Base-by-base conservation (phyloP, 1,140 invertebrate species). In the Nasonia giraulti region DNA sequence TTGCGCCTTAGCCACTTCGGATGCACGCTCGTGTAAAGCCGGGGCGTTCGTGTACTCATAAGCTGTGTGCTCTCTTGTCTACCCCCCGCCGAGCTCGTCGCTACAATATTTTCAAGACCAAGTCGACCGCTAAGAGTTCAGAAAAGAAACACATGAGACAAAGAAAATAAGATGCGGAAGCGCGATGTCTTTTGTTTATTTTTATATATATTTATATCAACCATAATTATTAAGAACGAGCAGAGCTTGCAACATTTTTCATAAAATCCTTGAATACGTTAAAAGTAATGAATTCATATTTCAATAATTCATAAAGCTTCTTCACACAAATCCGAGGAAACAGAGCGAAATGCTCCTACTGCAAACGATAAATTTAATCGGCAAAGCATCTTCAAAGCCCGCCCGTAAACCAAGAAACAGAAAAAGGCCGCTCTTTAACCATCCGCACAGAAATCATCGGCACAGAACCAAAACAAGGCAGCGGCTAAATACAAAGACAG, bases 61-160 rank as follows among this genome's bases (percentile, higher is more conserved):
- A 50, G 47, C 47, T 50, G 47, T 17, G 11, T 50, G 14, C 47
- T 50, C 5, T 73, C 80, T 17, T 50, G 40, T 27, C 76, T n/a
- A 86, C 85, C 85, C 87, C 87, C 88, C 83, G 87, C 80, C 80
- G 84, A 85, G 84, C 86, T 87, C 86, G 82, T 87, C 83, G 85
- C 85, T 87, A 87, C 80, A 89, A 89, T 88, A 89, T 89, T 89
- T 89, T 86, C 87, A 80, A 85, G 88, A 87, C 87, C 86, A 87
- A 78, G 12, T 50, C 75, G 27, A 71, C 23, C 75, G 66, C 66
- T 77, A 62, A 37, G 12, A 83, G 31, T 66, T 17, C 8, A 83
- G 31, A 77, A 55, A 11, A 75, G 17, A 7, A 17, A 55, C 14
- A 8, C 8, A 17, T 0, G 40, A 44, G 40, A 44, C 40, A 44